Evolutionary conservation across 1,140 invertebrate genomes (phyloP), one percentile per base, ranked within the genome.

Genomic region (Polyergus mexicanus): DNA sequence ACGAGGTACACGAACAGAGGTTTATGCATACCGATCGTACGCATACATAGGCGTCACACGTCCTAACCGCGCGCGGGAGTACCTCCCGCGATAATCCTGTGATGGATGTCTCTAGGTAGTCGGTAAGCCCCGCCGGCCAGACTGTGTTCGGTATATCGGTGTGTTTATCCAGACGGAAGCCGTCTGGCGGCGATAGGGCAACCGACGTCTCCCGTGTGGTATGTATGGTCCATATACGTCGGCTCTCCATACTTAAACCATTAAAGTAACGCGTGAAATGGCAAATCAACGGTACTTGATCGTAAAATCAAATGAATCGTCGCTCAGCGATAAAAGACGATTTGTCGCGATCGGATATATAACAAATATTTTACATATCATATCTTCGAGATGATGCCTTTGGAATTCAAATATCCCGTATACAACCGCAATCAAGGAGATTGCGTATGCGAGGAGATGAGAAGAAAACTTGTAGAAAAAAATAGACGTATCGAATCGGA

Each of bases 101-200:
- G 94, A 94, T 94, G 92, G 92, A 93, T 94, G 92, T 92, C 88
- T 86, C 89, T 86, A 86, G 90, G 86, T 89, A 84, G 86, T 88
- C 89, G 86, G 89, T 88, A 90, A 92, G 88, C 88, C 80, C 86
- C 81, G 56, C 51, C 86, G 56, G 80, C 83, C 77, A 63, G 86
- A 86, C 88, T 83, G 75, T 84, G 75, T 83, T 87, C 87, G 86
- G 91, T 80, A 72, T 63, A 86, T 86, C 71, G 88, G 91, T 89
- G 90, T 94, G 92, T 94, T 94, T 94, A 93, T 91, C 91, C 93
- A 94, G 92, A 94, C 93, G 92, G 91, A 92, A 94, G 91, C 91
- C 89, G 89, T 93, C 91, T 92, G 91, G 89, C 86, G 41, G 86
- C 88, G 92, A 92, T 93, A 93, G 92, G 78, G 80, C 88, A 87